Conservation (phyloP, 2,797 vertebrate genomes). For the Sphenopsis melanotis region DNA sequence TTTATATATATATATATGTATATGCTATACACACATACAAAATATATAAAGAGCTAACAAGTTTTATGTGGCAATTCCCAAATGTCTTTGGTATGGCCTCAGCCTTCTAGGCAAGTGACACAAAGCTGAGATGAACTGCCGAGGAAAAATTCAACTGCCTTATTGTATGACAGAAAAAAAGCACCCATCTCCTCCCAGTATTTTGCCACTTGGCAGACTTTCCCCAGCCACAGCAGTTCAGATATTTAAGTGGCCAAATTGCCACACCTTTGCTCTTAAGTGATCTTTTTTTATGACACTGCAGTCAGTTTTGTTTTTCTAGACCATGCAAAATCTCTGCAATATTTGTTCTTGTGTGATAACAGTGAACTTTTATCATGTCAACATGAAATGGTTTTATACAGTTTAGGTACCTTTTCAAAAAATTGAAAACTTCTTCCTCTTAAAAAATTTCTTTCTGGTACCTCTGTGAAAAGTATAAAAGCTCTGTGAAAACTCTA, state of each 20-base stretch:
- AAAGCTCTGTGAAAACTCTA: background rate
- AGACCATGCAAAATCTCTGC: background rate
- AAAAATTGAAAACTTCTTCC: background rate
- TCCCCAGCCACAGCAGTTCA: background rate
- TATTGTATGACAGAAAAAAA: background rate
- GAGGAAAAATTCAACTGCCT: background rate
- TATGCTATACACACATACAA: background rate
- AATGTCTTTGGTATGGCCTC: background rate
- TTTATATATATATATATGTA: background rate
- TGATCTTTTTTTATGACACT: background rate
- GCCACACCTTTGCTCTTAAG: background rate
- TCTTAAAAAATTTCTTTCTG: background rate
- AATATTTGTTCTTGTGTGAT: background rate
- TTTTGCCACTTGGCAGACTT: background rate
- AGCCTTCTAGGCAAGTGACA: background rate
- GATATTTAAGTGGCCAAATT: background rate
- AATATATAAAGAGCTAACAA: background rate
- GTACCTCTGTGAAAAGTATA: background rate
- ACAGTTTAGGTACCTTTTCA: background rate
- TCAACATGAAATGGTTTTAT: background rate
- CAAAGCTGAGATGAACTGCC: background rate
- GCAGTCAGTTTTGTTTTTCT: background rate
- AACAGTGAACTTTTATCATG: background rate
- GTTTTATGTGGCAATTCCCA: background rate
- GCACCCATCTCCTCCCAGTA: background rate